Evolutionary conservation across 1,140 invertebrate species (phyloP).

Genomic region (Ceratina australensis): DNA sequence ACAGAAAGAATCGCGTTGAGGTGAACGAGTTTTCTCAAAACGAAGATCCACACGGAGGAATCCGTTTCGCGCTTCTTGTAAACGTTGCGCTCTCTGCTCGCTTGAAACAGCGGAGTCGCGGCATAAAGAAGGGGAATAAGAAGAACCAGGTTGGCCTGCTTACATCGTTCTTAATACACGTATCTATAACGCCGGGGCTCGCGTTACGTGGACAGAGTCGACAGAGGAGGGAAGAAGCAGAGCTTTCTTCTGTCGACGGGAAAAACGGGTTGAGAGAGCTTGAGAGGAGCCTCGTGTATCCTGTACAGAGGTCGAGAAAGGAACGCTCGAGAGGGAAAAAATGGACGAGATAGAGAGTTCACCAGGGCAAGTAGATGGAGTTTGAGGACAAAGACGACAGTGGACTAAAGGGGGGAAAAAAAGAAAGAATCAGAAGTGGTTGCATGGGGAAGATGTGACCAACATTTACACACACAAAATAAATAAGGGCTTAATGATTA

Average conservation of each 20-base stretch:
- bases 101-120: not conserved
- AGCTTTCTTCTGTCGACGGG: constrained; percentile 12
- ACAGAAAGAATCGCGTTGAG: not conserved
- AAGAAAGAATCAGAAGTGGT: not conserved
- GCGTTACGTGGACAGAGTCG: constrained; percentile 22
- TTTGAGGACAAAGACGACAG: not conserved
- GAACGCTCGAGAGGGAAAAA: not conserved
- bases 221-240: not conserved
- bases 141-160: not conserved
- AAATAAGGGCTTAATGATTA: too few relatives aligned
- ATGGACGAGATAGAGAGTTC: not conserved
- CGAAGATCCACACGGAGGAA: constrained; percentile 4
- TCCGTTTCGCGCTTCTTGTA: constrained; percentile 14
- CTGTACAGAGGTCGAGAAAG: constrained; percentile 20
- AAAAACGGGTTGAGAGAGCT: constrained; percentile 36
- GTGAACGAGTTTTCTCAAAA: not conserved
- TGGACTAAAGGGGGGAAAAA: too few relatives aligned
- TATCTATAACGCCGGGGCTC: constrained; percentile 12
- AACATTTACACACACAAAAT: too few relatives aligned
- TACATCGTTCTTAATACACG: constrained; percentile 45
- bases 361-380: not conserved
- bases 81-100: not conserved
- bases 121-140: not conserved
- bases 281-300: constrained; percentile 1
- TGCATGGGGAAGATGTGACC: too few relatives aligned